phyloP scores from a whole-genome alignment of 2,888 invertebrate genomes.

The Temnothorax ravouxi region DNA sequence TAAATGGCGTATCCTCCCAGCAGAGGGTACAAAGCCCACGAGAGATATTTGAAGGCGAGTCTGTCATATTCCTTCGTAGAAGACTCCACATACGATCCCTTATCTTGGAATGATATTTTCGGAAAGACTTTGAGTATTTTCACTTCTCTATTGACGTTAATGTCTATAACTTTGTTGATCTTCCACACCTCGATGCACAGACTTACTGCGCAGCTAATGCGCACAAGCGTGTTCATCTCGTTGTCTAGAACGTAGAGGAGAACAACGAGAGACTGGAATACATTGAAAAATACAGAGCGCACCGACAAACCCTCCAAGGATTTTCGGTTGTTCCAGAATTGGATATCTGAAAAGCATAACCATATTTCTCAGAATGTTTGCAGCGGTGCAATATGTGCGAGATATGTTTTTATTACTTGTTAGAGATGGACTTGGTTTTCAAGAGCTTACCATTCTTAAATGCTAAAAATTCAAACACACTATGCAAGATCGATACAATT shows the following conservation, averaged over 20 bases:
- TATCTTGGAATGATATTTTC: conserved; percentile 94
- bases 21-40: conserved; percentile 98
- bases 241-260: conserved; percentile 98
- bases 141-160: conserved; percentile 92
- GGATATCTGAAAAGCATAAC: conserved; percentile 91
- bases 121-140: conserved; percentile 93
- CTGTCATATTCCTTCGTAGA: conserved; percentile 97
- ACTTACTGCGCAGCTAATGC: conserved; percentile 97
- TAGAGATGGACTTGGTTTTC: background rate
- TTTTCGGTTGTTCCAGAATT: conserved; percentile 99
- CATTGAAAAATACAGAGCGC: conserved; percentile 98
- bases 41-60: conserved; percentile 98
- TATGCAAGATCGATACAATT: conserved; percentile 97
- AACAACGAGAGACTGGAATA: conserved; percentile 98
- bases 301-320: conserved; percentile 99
- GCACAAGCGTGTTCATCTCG: conserved; percentile 98
- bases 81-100: conserved; percentile 98
- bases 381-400: background rate
- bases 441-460: conserved; percentile 95
- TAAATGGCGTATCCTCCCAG: conserved; percentile 97
- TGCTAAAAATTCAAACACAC: conserved; percentile 98
- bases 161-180: conserved; percentile 97
- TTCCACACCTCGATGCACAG: conserved; percentile 99
- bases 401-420: background rate
- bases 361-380: conserved; percentile 1